Conservation (phyloP, 2,888 invertebrate genomes). For the Andrena fulva region DNA sequence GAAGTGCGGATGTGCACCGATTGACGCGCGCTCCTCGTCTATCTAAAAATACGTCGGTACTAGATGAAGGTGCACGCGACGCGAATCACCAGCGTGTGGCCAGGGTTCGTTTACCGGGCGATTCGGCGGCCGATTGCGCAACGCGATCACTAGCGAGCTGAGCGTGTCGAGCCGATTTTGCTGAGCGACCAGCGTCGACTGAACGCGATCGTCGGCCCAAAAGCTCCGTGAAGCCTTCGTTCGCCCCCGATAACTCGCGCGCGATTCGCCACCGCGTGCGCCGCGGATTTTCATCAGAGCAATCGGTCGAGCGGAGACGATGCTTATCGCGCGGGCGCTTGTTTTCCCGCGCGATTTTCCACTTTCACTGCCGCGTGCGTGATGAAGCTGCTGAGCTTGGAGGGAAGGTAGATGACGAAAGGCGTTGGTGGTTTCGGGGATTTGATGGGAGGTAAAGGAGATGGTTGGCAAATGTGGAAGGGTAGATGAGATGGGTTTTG, state of each 20-base stretch:
- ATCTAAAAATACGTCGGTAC: conserved; percentile 21
- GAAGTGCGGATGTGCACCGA: not conserved
- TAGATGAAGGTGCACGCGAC: not conserved
- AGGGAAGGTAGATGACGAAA: not conserved
- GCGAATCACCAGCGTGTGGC: not conserved
- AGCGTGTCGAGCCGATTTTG: conserved; percentile 64
- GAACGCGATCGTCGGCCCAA: conserved; percentile 62
- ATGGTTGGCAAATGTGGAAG: too few relatives aligned
- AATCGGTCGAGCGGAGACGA: not conserved
- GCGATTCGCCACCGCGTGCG: conserved; percentile 28
- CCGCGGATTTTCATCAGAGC: not conserved
- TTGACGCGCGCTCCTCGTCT: not conserved
- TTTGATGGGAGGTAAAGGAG: too few relatives aligned
- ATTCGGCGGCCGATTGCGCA: conserved; percentile 6
- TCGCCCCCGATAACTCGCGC: conserved; percentile 29
- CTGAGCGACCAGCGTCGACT: conserved; percentile 71
- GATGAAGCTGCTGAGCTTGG: too few relatives aligned
- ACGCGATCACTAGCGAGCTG: conserved; percentile 3
- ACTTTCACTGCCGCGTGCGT: not conserved
- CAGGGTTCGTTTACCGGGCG: not conserved
- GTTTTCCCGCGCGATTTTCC: not conserved
- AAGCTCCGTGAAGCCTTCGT: conserved; percentile 32
- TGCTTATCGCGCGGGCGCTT: not conserved
- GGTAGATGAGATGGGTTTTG: too few relatives aligned
- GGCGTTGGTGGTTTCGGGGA: not conserved